Conservation (phyloP, 2,888 invertebrate genomes). For the Andricus quercusramuli region DNA sequence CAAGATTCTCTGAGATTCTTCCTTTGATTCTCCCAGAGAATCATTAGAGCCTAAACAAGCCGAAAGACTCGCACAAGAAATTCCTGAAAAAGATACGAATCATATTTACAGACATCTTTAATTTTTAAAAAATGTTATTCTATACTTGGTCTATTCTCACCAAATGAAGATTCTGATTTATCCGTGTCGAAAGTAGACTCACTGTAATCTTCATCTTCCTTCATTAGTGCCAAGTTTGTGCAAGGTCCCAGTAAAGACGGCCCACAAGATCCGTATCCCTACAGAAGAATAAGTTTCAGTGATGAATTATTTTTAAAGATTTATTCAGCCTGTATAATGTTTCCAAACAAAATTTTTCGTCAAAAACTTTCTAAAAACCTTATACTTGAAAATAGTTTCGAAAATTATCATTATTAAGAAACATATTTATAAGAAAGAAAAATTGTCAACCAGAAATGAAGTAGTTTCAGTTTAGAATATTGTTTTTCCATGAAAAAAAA, state of each 20-base stretch:
- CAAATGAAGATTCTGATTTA: constrained; percentile 63
- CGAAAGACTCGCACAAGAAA: constrained; percentile 56
- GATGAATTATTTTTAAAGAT: too few species aligned
- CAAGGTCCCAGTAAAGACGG: constrained; percentile 67
- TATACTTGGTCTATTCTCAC: constrained; percentile 54
- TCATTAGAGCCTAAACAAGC: constrained; percentile 54
- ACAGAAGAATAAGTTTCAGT: background rate
- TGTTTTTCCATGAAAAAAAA: too few species aligned
- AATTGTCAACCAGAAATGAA: too few species aligned
- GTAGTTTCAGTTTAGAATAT: too few species aligned
- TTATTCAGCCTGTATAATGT: too few species aligned
- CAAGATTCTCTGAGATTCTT: background rate
- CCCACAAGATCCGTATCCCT: constrained; percentile 73
- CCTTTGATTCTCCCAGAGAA: constrained; percentile 11
- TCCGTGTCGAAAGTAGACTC: constrained; percentile 67
- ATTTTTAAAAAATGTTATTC: too few species aligned
- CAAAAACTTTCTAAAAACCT: too few species aligned
- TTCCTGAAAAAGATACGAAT: constrained; percentile 45
- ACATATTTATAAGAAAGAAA: too few species aligned
- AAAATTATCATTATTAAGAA: too few species aligned
- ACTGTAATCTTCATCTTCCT: constrained; percentile 80
- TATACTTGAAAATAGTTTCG: too few species aligned
- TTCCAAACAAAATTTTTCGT: too few species aligned
- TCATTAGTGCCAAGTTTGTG: constrained; percentile 80
- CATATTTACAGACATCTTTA: background rate